Percentiles rank a stretch among this genome's conserved stretches.
phyloP scores from a whole-genome alignment of 2,888 invertebrate genomes.

The Escarpia spicata region DNA sequence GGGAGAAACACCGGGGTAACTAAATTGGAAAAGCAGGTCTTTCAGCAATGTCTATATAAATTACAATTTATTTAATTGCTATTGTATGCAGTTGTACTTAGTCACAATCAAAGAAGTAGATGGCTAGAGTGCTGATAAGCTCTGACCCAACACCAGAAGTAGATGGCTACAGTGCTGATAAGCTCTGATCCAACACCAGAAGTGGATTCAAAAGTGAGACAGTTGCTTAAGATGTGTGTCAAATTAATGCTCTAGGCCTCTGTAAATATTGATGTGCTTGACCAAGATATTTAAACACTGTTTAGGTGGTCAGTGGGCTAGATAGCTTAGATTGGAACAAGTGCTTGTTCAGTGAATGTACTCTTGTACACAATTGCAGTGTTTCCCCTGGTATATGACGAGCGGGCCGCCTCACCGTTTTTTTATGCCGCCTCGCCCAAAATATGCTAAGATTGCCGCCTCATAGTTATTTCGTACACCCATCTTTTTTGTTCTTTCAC shows the following conservation, averaged over 20 bases:
- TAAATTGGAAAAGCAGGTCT: not conserved
- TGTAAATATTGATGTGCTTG: not conserved
- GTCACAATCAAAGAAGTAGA: not conserved
- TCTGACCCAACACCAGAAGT: not conserved
- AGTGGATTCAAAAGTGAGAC: not conserved
- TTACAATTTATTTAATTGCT: not conserved
- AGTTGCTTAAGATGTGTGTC: not conserved
- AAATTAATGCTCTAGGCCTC: not conserved
- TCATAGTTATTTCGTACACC: too few species aligned
- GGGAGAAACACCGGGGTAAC: not conserved
- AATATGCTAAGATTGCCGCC: too few species aligned
- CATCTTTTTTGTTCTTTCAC: too few species aligned
- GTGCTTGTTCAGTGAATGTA: not conserved
- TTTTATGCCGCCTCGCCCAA: too few species aligned
- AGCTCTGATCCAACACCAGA: slow-evolving; percentile 13
- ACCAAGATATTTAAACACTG: not conserved
- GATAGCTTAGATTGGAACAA: not conserved
- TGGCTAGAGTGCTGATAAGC: not conserved
- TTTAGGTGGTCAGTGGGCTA: not conserved
- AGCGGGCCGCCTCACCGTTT: too few species aligned
- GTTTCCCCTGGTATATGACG: too few species aligned
- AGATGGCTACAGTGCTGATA: not conserved
- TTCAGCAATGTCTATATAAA: not conserved
- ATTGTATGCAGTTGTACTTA: not conserved
- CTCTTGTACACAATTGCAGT: too few species aligned